These are phyloP conservation scores for Morinoia aosen DNA, from an alignment of 2,888 invertebrate genomes.

Conservation along the genomic window DNA sequence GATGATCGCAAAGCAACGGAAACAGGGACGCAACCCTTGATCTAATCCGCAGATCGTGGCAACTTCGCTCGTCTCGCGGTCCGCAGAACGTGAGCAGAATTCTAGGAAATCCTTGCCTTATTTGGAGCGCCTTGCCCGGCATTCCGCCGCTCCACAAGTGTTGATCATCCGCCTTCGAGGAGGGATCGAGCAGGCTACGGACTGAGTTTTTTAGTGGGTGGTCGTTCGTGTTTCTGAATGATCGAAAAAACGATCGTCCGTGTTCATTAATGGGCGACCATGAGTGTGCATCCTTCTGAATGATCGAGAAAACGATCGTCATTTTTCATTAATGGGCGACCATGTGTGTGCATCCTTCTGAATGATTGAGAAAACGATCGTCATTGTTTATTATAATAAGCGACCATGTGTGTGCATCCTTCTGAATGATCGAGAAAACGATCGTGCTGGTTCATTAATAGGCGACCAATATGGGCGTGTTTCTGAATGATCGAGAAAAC, in stretches of 20 bases:
- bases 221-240: not conserved
- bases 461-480: not conserved
- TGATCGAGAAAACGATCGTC: not conserved
- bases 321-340: not conserved
- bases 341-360: not conserved
- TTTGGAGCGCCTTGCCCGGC: not conserved
- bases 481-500: not conserved
- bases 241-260: not conserved
- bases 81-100: constrained; percentile 44
- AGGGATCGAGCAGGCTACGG: too few species aligned
- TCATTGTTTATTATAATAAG: not conserved
- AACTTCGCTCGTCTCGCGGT: constrained; percentile 41
- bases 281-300: not conserved
- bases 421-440: not conserved
- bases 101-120: not conserved
- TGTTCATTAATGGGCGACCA: not conserved
- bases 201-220: too few species aligned
- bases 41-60: constrained; percentile 47
- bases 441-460: not conserved
- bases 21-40: constrained; percentile 43
- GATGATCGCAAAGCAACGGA: constrained; percentile 26
- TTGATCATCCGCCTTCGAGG: not conserved
- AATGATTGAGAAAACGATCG: not conserved
- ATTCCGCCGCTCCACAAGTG: not conserved
- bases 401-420: not conserved